Percentiles rank a stretch among this genome's conserved stretches.
These are phyloP conservation scores for Grapholita molesta DNA, from an alignment of 1,140 invertebrate species.

Conservation along the genomic window DNA sequence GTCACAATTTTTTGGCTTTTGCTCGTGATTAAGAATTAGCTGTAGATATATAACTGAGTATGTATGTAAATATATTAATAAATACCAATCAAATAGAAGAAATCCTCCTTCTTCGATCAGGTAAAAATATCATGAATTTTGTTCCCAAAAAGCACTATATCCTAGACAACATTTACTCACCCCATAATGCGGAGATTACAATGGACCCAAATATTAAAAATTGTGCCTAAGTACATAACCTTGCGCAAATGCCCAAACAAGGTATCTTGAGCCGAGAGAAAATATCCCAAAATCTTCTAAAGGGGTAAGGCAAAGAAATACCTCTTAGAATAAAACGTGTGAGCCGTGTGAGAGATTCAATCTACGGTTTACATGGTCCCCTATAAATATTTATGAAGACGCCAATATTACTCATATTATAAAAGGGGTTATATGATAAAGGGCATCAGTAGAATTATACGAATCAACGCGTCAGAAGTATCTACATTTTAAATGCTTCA, in stretches of 20 bases:
- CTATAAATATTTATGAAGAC: slow-evolving; percentile 34
- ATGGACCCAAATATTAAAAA: background rate
- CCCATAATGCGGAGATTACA: background rate
- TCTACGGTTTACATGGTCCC: slow-evolving; percentile 22
- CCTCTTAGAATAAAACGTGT: slow-evolving; percentile 7
- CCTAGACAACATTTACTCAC: background rate
- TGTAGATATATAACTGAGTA: too few species aligned
- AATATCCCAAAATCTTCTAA: background rate
- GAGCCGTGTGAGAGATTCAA: slow-evolving; percentile 27
- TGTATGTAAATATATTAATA: too few species aligned
- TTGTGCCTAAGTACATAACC: background rate
- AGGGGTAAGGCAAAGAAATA: slow-evolving; percentile 3
- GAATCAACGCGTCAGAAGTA: too few species aligned
- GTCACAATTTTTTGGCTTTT: too few species aligned
- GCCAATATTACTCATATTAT: background rate
- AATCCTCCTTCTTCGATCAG: too few species aligned
- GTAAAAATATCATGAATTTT: too few species aligned
- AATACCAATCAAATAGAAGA: too few species aligned
- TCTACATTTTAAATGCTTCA: too few species aligned
- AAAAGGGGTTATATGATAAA: background rate
- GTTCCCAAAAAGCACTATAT: background rate
- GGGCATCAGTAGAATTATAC: too few species aligned
- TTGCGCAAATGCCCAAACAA: background rate
- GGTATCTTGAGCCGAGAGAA: background rate
- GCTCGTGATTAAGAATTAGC: too few species aligned